Conservation (phyloP, 30 jellyfish, hydroid and myxozoan genomes). For the Aurelia aurita complex sp. Pacific region DNA sequence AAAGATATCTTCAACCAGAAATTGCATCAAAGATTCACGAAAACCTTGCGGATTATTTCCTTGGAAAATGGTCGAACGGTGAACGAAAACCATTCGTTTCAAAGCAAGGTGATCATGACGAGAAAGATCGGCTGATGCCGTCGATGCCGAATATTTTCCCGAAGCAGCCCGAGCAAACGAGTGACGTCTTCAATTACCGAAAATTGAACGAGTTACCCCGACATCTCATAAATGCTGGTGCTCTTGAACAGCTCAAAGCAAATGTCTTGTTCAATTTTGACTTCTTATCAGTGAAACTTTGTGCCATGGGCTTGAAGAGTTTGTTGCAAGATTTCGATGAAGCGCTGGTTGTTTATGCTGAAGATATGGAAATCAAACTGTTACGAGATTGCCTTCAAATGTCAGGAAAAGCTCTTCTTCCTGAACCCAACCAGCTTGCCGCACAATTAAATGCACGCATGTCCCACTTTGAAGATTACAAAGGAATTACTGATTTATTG, state of each 20-base stretch:
- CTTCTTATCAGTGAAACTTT: slow-evolving; percentile 60
- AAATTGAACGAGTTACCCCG: slow-evolving; percentile 86
- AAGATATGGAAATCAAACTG: slow-evolving; percentile 65
- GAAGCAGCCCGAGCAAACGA: slow-evolving; percentile 21
- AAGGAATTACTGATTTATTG: slow-evolving; percentile 40
- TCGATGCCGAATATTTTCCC: slow-evolving; percentile 80
- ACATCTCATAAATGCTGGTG: slow-evolving; percentile 61
- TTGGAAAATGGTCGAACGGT: slow-evolving; percentile 86
- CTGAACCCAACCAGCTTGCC: slow-evolving; percentile 81
- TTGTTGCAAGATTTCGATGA: slow-evolving; percentile 74
- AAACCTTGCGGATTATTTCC: slow-evolving; percentile 72
- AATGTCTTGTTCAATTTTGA: slow-evolving; percentile 72
- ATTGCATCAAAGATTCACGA: slow-evolving; percentile 50
- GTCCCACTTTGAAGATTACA: slow-evolving; percentile 14
- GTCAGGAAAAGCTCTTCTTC: slow-evolving; percentile 53
- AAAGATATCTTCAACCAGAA: slow-evolving; percentile 57
- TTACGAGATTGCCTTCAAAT: slow-evolving; percentile 70
- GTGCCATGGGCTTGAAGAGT: slow-evolving; percentile 67
- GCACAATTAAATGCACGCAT: slow-evolving; percentile 75
- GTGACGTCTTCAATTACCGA: slow-evolving; percentile 63
- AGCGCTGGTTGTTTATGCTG: slow-evolving; percentile 39
- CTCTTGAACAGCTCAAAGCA: slow-evolving; percentile 45
- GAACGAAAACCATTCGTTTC: slow-evolving; percentile 58
- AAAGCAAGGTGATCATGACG: slow-evolving; percentile 61
- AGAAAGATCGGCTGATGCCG: slow-evolving; percentile 80